phyloP scores from a whole-genome alignment of 2,797 vertebrate species.

The Silurus aristotelis region DNA sequence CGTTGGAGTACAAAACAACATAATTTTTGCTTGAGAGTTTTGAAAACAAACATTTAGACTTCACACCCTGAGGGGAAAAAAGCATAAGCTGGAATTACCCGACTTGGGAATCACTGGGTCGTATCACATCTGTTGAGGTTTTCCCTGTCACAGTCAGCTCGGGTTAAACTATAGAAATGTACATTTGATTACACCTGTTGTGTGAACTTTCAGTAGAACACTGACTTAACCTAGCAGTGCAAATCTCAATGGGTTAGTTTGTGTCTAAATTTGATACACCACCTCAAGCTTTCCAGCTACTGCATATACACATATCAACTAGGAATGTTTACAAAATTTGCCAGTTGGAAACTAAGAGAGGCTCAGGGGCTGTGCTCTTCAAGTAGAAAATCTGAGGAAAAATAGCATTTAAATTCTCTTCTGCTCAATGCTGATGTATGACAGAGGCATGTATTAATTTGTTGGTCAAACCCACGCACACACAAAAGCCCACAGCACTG shows the following conservation, averaged over 20 bases:
- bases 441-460: slow-evolving; percentile 19
- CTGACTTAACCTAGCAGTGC: background rate
- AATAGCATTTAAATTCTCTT: background rate
- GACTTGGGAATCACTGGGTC: background rate
- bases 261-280: background rate
- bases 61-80: slow-evolving; percentile 33
- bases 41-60: slow-evolving; percentile 45
- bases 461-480: background rate
- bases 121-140: background rate
- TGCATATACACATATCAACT: background rate
- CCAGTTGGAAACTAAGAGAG: background rate
- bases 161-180: background rate
- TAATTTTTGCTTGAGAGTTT: slow-evolving; percentile 49
- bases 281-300: slow-evolving; percentile 1
- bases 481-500: background rate
- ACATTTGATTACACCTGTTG: background rate
- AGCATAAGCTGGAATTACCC: background rate
- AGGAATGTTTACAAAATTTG: background rate
- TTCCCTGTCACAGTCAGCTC: background rate
- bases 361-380: background rate
- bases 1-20: slow-evolving; percentile 57
- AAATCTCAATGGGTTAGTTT: background rate
- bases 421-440: background rate
- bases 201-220: background rate
- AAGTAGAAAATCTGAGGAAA: background rate